Evolutionary conservation across 2,113 vertebrate species (phyloP).

Genomic region (Potamarius usumacintae): DNA sequence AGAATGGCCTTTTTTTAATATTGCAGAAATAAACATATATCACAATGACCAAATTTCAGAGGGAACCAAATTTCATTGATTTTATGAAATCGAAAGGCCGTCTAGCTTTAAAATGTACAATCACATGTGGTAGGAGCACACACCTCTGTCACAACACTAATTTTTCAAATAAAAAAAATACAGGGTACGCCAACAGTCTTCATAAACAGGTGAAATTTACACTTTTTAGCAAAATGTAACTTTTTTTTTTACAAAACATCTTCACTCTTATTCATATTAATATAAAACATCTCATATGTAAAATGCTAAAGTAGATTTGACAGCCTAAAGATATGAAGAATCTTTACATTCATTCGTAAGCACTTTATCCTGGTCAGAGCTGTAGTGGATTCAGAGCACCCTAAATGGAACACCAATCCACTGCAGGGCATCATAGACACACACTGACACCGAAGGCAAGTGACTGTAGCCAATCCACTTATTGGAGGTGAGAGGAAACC

Average conservation of each 20-base stretch:
- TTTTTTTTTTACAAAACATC: too few species aligned
- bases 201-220: background rate
- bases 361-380: background rate
- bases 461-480: background rate
- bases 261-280: background rate
- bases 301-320: background rate
- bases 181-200: too few species aligned
- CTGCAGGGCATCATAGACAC: background rate
- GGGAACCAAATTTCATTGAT: too few species aligned
- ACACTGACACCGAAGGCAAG: background rate
- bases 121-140: too few species aligned
- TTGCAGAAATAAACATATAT: too few species aligned
- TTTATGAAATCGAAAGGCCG: too few species aligned
- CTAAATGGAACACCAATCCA: background rate
- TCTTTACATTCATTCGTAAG: background rate
- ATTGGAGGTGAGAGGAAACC: background rate
- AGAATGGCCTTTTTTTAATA: too few species aligned
- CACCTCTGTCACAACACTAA: too few species aligned
- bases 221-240: background rate
- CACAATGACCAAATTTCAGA: too few species aligned
- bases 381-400: background rate
- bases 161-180: too few species aligned
- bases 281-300: background rate
- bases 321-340: background rate
- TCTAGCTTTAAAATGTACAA: too few species aligned